Evolutionary conservation across 1,140 invertebrate species (phyloP).

Genomic region (Papilio xuthus): DNA sequence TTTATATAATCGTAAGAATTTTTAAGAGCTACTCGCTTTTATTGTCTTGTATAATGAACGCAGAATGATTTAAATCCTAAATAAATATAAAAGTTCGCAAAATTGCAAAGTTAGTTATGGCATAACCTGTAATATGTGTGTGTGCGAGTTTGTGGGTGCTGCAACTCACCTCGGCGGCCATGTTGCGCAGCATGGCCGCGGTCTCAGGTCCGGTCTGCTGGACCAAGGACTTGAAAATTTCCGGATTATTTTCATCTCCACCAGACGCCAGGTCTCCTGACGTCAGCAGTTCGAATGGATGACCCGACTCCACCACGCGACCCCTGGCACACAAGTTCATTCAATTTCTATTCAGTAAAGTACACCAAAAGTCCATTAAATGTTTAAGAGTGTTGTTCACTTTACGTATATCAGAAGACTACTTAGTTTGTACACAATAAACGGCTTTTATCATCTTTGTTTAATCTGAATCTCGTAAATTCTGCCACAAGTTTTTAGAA

Average conservation of each 20-base stretch:
- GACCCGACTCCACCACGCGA: conserved; percentile 85
- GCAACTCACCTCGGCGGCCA: conserved; percentile 85
- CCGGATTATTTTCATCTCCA: conserved; percentile 20
- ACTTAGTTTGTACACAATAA: too few relatives aligned
- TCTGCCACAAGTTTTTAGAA: too few relatives aligned
- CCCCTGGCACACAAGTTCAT: conserved; percentile 70
- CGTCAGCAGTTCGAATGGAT: conserved; percentile 82
- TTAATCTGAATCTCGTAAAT: too few relatives aligned
- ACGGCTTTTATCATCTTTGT: too few relatives aligned
- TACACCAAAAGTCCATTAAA: too few relatives aligned
- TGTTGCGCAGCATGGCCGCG: conserved; percentile 82
- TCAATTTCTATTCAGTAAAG: neutral
- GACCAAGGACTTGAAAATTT: conserved; percentile 66
- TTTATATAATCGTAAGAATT: too few relatives aligned
- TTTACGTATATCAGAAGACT: too few relatives aligned
- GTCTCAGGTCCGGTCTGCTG: conserved; percentile 84
- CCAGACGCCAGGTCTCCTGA: neutral
- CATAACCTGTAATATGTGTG: neutral
- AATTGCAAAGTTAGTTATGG: neutral
- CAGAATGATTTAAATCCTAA: too few relatives aligned
- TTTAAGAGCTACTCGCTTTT: neutral
- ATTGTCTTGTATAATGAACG: too few relatives aligned
- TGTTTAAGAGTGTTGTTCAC: too few relatives aligned
- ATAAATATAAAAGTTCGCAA: too few relatives aligned
- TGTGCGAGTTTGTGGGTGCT: too few relatives aligned